Base-by-base conservation (phyloP, 2,797 vertebrate species). In the Chelonia mydas region DNA sequence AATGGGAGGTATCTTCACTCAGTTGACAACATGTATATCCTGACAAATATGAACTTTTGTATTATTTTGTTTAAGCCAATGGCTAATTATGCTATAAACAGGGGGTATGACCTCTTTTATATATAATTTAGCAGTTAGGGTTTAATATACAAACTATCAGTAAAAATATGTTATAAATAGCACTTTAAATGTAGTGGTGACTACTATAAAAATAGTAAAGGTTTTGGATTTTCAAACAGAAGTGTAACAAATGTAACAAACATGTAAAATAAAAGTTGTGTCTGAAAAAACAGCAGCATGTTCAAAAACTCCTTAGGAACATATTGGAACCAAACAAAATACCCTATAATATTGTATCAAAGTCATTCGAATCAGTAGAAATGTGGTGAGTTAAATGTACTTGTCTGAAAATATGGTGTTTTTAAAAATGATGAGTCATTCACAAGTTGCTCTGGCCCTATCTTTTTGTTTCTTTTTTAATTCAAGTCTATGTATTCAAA, bases 31-130 rank as follows among this genome's bases (percentile, higher is more conserved):
- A 49, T 9, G 5, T 0, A 7, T 68, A 76, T 68, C 90, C 51
- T 81, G 8, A 84, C 49, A 41, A 93, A 37, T 28, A 51, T 13
- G 47, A 54, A 76, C 1, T 89, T 95, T 89, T 90, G 13, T 61
- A 53, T 21, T 15, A 1, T 87, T 94, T 88, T 2, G 1, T 87
- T 94, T 82, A 80, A 96, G 25, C 84, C 80, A 90, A 93, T 82
- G 90, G 59, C 87, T 91, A 90, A 94, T 96, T 94, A 93, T 90
- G 50, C 49, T 89, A 4, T 28, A 91, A 68, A 93, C 95, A 47
- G 61, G 88, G 74, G 90, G 55, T 90, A 74, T 93, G 84, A 96
- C 84, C 80, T 96, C 86, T 94, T 94, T 87, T 97, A 51, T 78
- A 94, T 92, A 92, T 95, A 37, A 82, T 87, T 89, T 91, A 92